Conservation (phyloP, 2,888 invertebrate genomes). For the Icerya purchasi region DNA sequence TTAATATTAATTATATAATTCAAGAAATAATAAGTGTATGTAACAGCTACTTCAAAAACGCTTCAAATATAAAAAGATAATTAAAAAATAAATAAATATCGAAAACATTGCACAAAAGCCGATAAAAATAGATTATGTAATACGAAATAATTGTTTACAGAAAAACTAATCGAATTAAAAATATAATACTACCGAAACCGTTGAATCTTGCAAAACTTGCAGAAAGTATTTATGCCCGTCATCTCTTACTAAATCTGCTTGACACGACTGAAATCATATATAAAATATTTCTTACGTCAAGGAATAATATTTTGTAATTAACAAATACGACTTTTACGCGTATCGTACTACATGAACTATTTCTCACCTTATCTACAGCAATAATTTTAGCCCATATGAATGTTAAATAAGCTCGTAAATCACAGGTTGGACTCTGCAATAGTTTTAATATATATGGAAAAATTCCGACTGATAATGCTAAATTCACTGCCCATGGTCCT, state of each 20-base stretch:
- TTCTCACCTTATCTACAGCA: slow-evolving; percentile 74
- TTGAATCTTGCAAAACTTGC: slow-evolving; percentile 66
- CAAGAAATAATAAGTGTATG: too few relatives aligned
- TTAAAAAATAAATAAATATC: not conserved
- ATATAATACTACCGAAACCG: slow-evolving; percentile 47
- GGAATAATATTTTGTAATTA: not conserved
- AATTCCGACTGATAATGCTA: slow-evolving; percentile 90
- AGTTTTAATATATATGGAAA: slow-evolving; percentile 96
- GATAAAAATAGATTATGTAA: slow-evolving; percentile 1
- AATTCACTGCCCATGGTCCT: slow-evolving; percentile 86
- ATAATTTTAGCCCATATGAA: slow-evolving; percentile 99
- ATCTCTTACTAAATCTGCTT: slow-evolving; percentile 82
- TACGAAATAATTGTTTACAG: not conserved
- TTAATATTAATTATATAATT: too few relatives aligned
- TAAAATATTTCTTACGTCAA: not conserved
- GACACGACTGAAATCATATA: slow-evolving; percentile 62
- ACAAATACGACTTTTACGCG: not conserved
- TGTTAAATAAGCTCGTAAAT: slow-evolving; percentile 75
- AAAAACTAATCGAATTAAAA: not conserved
- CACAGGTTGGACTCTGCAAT: slow-evolving; percentile 80
- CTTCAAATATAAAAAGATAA: too few relatives aligned
- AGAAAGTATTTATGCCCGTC: slow-evolving; percentile 87
- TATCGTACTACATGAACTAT: too few relatives aligned
- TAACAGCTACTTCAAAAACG: too few relatives aligned
- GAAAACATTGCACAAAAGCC: slow-evolving; percentile 9